Conservation (phyloP, 2,113 vertebrate species). For the Pogona vitticeps region DNA sequence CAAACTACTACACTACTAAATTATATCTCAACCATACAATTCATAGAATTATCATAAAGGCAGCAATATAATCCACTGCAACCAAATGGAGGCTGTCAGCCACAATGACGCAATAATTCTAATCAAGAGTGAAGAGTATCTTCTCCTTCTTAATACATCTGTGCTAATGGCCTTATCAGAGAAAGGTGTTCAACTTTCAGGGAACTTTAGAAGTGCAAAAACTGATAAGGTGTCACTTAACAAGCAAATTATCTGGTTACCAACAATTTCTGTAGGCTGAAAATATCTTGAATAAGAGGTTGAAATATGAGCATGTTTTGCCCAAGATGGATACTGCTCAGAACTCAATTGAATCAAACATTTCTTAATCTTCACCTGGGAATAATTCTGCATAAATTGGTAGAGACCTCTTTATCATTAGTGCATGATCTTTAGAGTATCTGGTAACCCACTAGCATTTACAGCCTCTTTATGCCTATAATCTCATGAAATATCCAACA, state of each 20-base stretch:
- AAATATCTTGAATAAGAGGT: neutral
- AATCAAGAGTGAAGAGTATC: neutral
- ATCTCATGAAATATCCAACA: conserved; percentile 52
- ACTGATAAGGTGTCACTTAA: neutral
- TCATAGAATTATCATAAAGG: neutral
- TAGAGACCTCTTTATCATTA: conserved; percentile 41
- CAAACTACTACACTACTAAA: no score
- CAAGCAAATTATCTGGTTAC: neutral
- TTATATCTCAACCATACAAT: no score
- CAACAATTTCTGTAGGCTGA: neutral
- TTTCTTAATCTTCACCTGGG: conserved; percentile 57
- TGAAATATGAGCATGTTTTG: neutral
- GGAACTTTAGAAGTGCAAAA: neutral
- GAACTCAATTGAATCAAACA: conserved; percentile 57
- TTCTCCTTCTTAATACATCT: neutral
- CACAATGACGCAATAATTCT: neutral
- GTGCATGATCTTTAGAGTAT: conserved; percentile 33
- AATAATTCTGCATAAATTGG: conserved; percentile 63
- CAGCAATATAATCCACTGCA: neutral
- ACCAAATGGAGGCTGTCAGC: neutral
- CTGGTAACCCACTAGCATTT: conserved; percentile 39
- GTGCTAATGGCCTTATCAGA: neutral
- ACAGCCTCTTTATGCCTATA: conserved; percentile 33
- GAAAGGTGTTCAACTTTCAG: neutral
- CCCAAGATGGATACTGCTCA: neutral